Base-by-base conservation (phyloP, 1,140 invertebrate genomes). In the Uloborus diversus region DNA sequence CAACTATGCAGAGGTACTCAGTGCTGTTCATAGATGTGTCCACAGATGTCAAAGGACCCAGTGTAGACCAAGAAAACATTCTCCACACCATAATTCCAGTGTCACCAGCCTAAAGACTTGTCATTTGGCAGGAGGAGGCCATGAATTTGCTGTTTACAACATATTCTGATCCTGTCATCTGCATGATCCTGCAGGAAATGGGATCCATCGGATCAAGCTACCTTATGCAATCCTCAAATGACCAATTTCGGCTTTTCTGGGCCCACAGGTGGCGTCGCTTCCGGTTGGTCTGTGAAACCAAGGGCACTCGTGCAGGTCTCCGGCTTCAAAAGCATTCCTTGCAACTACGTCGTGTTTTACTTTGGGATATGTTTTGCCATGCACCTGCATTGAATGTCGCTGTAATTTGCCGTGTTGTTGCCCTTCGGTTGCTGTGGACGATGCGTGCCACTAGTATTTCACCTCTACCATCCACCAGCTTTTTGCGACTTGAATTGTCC, bases 11-110 rank as follows among this genome's bases (percentile, higher is more conserved):
- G 25, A 62, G 20, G 59, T 62, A 62, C 7, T 20, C 59, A 28
- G 59, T 62, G 20, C 25, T 32, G 11, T 62, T 62, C 27, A 62
- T 7, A 9, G 37, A 42, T 56, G 53, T 20, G 13, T 11, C 23
- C 14, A 51, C n/a, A 11, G 66, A n/a, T 70, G 53, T 70, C 37
- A 70, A 49, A 33, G 25, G 1, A 53, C 66, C 20, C 14, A 70
- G 49, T 70, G 27, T 70, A 35, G 3, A 17, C 66, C 49, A 70
- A 20, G 51, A 62, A 4, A 53, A 70, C 17, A 70, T 70, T 70
- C 66, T 32, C 66, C 47, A 70, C 13, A 70, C 66, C 27, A 53
- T 70, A 37, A 70, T 53, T 53, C 37, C 1, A 27, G 42, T 28
- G 17, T 27, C 30, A 49, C 14, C 47, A 0, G 28, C 42, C 47